These are phyloP conservation scores for Ephialtes manifestator DNA, from an alignment of 2,888 invertebrate genomes.

Conservation along the genomic window DNA sequence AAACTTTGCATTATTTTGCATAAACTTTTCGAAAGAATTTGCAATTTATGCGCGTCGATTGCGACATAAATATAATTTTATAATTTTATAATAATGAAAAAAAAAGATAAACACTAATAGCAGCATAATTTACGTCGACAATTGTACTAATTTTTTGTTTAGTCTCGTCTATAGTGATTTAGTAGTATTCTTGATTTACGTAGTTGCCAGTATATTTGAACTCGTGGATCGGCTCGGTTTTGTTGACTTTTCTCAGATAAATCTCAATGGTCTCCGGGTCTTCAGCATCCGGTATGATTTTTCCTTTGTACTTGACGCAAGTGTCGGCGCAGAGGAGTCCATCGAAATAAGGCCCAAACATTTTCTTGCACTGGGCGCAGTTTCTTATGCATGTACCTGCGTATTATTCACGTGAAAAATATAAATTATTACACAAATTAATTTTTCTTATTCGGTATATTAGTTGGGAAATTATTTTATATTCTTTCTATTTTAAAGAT, in stretches of 20 bases:
- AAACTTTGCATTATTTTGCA: not conserved
- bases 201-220: slow-evolving; percentile 11
- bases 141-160: not conserved
- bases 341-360: slow-evolving; percentile 95
- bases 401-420: not conserved
- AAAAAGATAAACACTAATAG: not conserved
- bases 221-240: slow-evolving; percentile 1
- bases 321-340: slow-evolving; percentile 94
- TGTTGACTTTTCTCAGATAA: slow-evolving; percentile 12
- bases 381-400: slow-evolving; percentile 92
- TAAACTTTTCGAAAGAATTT: not conserved
- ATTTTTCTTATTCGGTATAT: too few relatives aligned
- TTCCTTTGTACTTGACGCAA: slow-evolving; percentile 94
- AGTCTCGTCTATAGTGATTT: slow-evolving; percentile 27
- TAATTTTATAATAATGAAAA: too few relatives aligned
- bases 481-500: too few relatives aligned
- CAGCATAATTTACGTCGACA: not conserved
- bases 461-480: not conserved
- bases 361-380: slow-evolving; percentile 96
- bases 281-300: slow-evolving; percentile 94
- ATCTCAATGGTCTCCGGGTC: slow-evolving; percentile 91
- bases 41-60: not conserved
- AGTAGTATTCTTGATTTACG: slow-evolving; percentile 71
- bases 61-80: not conserved
- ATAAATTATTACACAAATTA: slow-evolving; percentile 8